Conservation (phyloP, 2,888 invertebrate genomes). For the Antheraea yamamai region DNA sequence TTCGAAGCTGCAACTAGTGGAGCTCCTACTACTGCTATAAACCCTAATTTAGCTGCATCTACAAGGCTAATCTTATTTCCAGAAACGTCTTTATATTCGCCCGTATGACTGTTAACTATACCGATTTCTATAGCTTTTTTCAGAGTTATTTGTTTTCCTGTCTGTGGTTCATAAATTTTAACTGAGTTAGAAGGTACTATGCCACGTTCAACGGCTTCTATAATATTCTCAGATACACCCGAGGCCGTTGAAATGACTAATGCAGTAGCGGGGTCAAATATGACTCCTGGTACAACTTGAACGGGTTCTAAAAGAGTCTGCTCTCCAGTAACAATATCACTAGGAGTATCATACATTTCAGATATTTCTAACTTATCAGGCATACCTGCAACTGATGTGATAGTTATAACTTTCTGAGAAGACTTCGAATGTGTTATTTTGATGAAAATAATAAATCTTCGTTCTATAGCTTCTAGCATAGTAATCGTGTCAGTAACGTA, state of each 20-base stretch:
- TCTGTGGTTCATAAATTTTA: conserved; percentile 86
- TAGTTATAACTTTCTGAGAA: conserved; percentile 85
- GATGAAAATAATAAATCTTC: conserved; percentile 84
- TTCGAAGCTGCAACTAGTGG: conserved; percentile 88
- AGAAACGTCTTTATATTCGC: conserved; percentile 85
- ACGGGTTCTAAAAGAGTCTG: conserved; percentile 84
- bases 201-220: conserved; percentile 89
- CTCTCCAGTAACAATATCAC: conserved; percentile 50
- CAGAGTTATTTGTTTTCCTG: conserved; percentile 85
- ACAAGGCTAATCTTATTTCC: conserved; percentile 86
- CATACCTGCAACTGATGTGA: conserved; percentile 87
- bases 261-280: conserved; percentile 90
- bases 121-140: conserved; percentile 89
- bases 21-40: conserved; percentile 88
- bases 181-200: conserved; percentile 86
- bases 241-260: conserved; percentile 87
- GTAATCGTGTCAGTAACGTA: conserved; percentile 78
- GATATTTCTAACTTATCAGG: conserved; percentile 88
- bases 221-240: conserved; percentile 86
- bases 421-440: conserved; percentile 68
- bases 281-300: conserved; percentile 87
- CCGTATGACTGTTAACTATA: conserved; percentile 87
- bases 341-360: conserved; percentile 56
- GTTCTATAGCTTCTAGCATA: conserved; percentile 88
- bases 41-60: conserved; percentile 89